Evolutionary conservation across 1,140 invertebrate genomes (phyloP).

Genomic region (Aethina tumida): DNA sequence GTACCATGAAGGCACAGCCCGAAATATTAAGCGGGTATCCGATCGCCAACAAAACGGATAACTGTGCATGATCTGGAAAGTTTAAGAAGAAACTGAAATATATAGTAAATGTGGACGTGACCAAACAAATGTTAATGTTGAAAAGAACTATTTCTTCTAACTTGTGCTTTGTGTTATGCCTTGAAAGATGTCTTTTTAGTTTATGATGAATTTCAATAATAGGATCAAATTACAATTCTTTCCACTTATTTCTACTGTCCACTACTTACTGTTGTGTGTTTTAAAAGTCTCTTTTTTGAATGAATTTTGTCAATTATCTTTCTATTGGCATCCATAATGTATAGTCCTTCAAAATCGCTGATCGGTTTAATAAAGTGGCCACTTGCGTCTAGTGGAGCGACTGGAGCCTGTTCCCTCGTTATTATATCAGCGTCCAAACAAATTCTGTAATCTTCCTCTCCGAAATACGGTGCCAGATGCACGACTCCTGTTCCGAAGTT

Average conservation of each 20-base stretch:
- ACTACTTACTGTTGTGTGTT: constrained; percentile 51
- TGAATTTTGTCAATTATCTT: constrained; percentile 85
- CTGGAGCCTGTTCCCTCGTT: constrained; percentile 68
- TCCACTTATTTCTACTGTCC: too few relatives aligned
- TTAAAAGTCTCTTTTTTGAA: constrained; percentile 61
- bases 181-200: too few relatives aligned
- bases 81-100: constrained; percentile 1
- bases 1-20: constrained; percentile 98
- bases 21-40: constrained; percentile 96
- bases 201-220: too few relatives aligned
- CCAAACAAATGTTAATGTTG: too few relatives aligned
- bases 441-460: constrained; percentile 91
- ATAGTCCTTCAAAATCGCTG: constrained; percentile 76
- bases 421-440: constrained; percentile 78
- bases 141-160: too few relatives aligned
- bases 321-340: constrained; percentile 86
- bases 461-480: constrained; percentile 98
- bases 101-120: too few relatives aligned
- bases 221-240: too few relatives aligned
- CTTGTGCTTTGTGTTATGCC: too few relatives aligned
- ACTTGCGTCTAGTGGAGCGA: constrained; percentile 91
- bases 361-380: constrained; percentile 83
- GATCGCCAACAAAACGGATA: constrained; percentile 99
- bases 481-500: constrained; percentile 97
- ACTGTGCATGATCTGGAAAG: constrained; percentile 67